These are phyloP conservation scores for Neopelma chrysocephalum DNA, from an alignment of 2,797 vertebrate genomes.

Conservation along the genomic window DNA sequence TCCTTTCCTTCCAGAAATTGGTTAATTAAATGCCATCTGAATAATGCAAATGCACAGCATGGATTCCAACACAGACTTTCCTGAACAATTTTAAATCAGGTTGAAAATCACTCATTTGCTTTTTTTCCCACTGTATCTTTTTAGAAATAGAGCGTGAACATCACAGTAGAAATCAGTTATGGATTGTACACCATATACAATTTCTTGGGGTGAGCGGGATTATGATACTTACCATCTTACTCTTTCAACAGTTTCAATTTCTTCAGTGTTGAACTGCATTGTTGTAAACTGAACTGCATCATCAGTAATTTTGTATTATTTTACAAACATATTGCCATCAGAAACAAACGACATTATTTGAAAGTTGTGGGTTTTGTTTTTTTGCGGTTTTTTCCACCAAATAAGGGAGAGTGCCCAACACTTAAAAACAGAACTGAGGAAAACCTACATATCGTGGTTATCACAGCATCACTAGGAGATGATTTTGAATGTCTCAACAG, in stretches of 20 bases:
- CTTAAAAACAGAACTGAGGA: not conserved
- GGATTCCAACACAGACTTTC: not conserved
- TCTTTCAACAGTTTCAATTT: not conserved
- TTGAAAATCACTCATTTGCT: not conserved
- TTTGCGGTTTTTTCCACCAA: not conserved
- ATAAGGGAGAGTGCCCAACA: not conserved
- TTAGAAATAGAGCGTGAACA: not conserved
- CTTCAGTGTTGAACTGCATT: not conserved
- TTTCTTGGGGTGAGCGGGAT: not conserved
- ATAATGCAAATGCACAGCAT: not conserved
- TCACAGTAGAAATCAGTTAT: not conserved
- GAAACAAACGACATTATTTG: not conserved
- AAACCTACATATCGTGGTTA: not conserved
- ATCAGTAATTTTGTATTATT: not conserved
- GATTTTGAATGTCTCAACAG: not conserved
- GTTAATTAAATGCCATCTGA: not conserved
- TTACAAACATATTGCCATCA: not conserved
- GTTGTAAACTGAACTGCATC: not conserved
- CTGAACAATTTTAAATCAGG: not conserved
- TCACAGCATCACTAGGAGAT: not conserved
- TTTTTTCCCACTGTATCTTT: not conserved
- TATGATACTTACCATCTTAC: not conserved
- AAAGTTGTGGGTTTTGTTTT: not conserved
- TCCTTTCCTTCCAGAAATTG: not conserved
- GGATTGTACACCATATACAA: rapidly evolving